Base-by-base conservation (phyloP, 1,140 invertebrate genomes). In the Drosophila punjabiensis region DNA sequence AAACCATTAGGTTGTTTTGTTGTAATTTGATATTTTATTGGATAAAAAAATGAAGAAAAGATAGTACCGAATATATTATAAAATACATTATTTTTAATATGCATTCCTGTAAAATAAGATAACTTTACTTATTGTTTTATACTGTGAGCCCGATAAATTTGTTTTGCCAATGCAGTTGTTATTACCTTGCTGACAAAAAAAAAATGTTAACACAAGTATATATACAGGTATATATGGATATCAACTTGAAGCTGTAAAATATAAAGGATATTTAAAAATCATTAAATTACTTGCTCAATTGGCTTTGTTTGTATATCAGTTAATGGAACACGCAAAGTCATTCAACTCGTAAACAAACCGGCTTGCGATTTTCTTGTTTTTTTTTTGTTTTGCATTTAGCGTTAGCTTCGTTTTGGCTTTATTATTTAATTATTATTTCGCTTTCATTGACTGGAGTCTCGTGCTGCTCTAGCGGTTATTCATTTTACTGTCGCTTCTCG, bases 271-370 rank as follows among this genome's bases (percentile, higher is more conserved):
- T 6, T 6, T n/a, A 43, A 37, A 41, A 75, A 50, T 61, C 33
- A 16, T 20, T 18, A 37, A 47, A 43, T 53, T 67, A 68, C 37
- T 30, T 52, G 60, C 48, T 32, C 55, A 50, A 58, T 18, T 62
- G 10, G 24, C 32, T 45, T 78, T 52, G 75, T 61, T 69, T 69
- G 59, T 73, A 74, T 24, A 47, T 47, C 41, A 14, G 35, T 78
- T 78, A 28, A 55, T 78, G 41, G 56, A 78, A 37, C 75, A 78
- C 30, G 58, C 33, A 61, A 78, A 78, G 76, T 78, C 76, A 78
- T 78, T 78, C 76, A 78, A 78, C 76, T 61, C 76, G 64, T 61
- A 52, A 50, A 41, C n/a, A 37, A 78, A 78, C 76, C 76, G 75
- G 56, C 66, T 78, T 59, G 45, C 43, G 50, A 68, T 76, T 76